Conservation (phyloP, 2,797 vertebrate genomes). For the Sphenodon punctatus region DNA sequence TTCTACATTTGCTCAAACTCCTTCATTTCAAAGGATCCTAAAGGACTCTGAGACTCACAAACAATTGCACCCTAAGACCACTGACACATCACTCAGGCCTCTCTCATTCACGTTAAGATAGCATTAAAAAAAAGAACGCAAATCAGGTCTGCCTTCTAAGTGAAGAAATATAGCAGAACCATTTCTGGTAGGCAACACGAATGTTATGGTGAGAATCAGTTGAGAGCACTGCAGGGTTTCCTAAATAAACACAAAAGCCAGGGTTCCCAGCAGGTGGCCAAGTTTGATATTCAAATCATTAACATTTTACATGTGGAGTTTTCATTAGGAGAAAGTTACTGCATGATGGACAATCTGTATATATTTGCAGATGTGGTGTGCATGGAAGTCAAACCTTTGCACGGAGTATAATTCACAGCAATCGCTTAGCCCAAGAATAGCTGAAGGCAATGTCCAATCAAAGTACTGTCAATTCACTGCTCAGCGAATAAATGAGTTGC, state of each 20-base stretch:
- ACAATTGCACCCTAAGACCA: neutral
- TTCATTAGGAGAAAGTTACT: conserved; percentile 81
- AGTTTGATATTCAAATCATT: conserved; percentile 78
- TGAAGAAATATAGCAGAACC: conserved; percentile 11
- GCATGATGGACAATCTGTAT: conserved; percentile 80
- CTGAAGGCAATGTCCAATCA: conserved; percentile 85
- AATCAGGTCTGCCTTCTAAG: neutral
- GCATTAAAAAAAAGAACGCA: conserved; percentile 8
- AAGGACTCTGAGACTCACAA: neutral
- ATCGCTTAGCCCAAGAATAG: conserved; percentile 72
- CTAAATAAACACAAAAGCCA: conserved; percentile 83
- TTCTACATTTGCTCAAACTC: neutral
- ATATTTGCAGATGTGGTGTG: conserved; percentile 74
- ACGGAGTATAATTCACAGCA: conserved; percentile 75
- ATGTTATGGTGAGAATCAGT: conserved; percentile 68
- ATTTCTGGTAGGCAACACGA: conserved; percentile 21
- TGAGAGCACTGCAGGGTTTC: conserved; percentile 68
- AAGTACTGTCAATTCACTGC: conserved; percentile 78
- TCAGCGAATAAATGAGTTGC: conserved; percentile 88
- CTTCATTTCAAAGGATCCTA: neutral
- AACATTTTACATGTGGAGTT: conserved; percentile 79
- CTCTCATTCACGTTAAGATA: neutral
- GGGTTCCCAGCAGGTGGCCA: conserved; percentile 84
- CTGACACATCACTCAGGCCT: too few relatives aligned
- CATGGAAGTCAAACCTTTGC: conserved; percentile 60